Conservation (phyloP, 2,113 vertebrate genomes). For the Macrotis lagotis region DNA sequence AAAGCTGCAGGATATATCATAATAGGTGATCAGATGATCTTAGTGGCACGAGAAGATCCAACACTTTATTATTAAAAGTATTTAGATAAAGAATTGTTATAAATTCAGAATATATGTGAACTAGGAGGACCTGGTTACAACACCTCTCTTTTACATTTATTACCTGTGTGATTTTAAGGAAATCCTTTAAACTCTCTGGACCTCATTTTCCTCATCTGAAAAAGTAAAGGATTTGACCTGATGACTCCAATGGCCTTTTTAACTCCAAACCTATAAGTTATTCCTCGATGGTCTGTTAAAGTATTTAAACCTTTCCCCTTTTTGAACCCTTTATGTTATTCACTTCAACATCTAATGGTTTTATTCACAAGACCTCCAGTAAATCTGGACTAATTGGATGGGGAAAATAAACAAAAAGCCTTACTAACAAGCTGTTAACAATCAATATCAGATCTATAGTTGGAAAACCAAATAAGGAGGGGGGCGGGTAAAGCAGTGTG, state of each 20-base stretch:
- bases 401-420: constrained; percentile 53
- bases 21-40: background rate
- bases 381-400: constrained; percentile 68
- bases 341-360: constrained; percentile 46
- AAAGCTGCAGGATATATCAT: background rate
- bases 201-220: background rate
- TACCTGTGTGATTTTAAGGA: background rate
- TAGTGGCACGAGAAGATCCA: background rate
- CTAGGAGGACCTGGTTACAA: background rate
- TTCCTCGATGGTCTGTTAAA: background rate
- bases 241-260: background rate
- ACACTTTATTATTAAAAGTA: background rate
- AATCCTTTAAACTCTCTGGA: background rate
- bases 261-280: background rate
- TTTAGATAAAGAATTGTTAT: background rate
- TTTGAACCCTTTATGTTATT: constrained; percentile 3
- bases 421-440: constrained; percentile 71
- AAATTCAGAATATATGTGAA: background rate
- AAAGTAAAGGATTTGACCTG: background rate
- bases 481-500: constrained; percentile 9
- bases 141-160: background rate
- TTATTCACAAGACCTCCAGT: constrained; percentile 52
- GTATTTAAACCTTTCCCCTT: constrained; percentile 20
- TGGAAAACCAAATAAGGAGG: constrained; percentile 65
- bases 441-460: constrained; percentile 38